A percentile compares a stretch with the other conserved stretches of the same genome.
Evolutionary conservation across 2,888 invertebrate genomes (phyloP).

Genomic region (Diaphora mendica): DNA sequence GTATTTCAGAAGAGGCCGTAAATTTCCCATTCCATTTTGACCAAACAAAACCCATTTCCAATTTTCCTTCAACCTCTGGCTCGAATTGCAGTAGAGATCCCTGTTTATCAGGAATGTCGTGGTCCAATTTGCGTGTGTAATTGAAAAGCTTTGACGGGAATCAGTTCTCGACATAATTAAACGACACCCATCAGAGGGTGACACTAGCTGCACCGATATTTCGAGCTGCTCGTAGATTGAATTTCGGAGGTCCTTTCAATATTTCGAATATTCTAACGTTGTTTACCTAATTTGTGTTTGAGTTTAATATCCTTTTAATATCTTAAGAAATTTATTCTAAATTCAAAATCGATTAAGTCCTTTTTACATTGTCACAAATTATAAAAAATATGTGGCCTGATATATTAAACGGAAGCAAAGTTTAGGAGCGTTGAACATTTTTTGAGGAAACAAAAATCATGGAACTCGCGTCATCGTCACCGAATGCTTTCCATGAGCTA

Average conservation of each 20-base stretch:
- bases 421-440: too few species aligned
- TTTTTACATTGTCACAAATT: background rate
- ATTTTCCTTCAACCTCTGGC: slow-evolving; percentile 17
- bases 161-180: slow-evolving; percentile 70
- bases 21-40: slow-evolving; percentile 19
- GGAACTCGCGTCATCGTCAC: too few species aligned
- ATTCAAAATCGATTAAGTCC: background rate
- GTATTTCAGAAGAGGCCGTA: slow-evolving; percentile 13
- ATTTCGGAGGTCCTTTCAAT: slow-evolving; percentile 3
- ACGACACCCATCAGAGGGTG: slow-evolving; percentile 45
- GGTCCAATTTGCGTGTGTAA: slow-evolving; percentile 67
- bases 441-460: too few species aligned
- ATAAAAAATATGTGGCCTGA: background rate
- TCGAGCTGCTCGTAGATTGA: slow-evolving; percentile 6
- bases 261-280: background rate
- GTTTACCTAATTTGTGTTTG: background rate
- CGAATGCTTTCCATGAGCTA: too few species aligned
- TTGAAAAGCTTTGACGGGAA: slow-evolving; percentile 62
- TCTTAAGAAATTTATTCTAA: background rate
- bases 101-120: slow-evolving; percentile 34
- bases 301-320: background rate
- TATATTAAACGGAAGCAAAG: too few species aligned
- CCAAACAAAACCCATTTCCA: slow-evolving; percentile 21
- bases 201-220: slow-evolving; percentile 14
- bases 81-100: slow-evolving; percentile 26